A percentile compares a stretch with the other conserved stretches of the same genome.
Evolutionary conservation across 2,113 vertebrate species (phyloP).

Genomic region (Callospermophilus lateralis): DNA sequence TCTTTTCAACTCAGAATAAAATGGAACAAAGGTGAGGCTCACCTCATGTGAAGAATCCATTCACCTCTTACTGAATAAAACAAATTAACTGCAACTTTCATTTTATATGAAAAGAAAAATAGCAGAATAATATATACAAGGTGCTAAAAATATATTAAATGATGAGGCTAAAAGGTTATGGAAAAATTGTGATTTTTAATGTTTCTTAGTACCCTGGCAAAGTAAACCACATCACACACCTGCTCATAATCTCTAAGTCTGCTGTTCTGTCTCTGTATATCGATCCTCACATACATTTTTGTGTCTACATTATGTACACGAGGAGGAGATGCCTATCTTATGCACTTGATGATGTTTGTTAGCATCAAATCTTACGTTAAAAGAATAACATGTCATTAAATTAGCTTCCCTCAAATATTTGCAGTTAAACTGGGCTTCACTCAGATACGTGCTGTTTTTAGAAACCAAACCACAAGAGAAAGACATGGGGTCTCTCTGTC

Average conservation of each 20-base stretch:
- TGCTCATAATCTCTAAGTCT: background rate
- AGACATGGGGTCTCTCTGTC: background rate
- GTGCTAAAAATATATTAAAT: background rate
- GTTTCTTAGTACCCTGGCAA: background rate
- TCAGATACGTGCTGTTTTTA: background rate
- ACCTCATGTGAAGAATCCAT: background rate
- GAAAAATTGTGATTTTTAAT: background rate
- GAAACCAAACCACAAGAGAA: background rate
- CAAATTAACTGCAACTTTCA: background rate
- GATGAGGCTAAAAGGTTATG: background rate
- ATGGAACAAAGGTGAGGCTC: background rate
- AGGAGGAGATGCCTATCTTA: background rate
- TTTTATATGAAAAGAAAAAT: background rate
- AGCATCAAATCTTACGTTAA: background rate
- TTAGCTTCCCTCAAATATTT: conserved; percentile 5
- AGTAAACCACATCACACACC: background rate
- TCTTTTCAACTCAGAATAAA: background rate
- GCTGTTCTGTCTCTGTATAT: background rate
- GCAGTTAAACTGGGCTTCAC: background rate
- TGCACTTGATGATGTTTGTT: background rate
- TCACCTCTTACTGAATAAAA: background rate
- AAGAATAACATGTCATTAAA: background rate
- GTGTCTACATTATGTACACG: background rate
- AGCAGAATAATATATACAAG: background rate
- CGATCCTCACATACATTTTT: background rate